These are phyloP conservation scores for Motacilla alba DNA, from an alignment of 2,113 vertebrate genomes.

Conservation along the genomic window DNA sequence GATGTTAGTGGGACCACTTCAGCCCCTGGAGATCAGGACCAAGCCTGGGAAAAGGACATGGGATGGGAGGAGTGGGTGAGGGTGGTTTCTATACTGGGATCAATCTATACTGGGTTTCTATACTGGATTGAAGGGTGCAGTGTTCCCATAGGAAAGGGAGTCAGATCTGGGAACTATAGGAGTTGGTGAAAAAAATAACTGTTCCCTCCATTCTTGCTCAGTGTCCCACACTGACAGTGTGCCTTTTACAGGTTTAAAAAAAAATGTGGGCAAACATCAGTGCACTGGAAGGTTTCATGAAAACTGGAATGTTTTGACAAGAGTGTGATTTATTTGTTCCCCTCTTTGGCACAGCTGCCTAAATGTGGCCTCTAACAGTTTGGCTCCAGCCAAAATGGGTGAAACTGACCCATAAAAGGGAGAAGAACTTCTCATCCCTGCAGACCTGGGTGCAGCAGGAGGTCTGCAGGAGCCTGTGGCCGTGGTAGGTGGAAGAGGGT, in stretches of 20 bases:
- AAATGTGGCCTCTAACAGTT: not conserved
- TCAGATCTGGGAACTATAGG: not conserved
- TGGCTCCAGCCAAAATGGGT: not conserved
- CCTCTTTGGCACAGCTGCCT: not conserved
- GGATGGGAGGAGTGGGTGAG: not conserved
- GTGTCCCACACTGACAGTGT: not conserved
- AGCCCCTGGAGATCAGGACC: not conserved
- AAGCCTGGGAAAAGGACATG: not conserved
- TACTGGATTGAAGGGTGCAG: not conserved
- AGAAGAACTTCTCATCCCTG: not conserved
- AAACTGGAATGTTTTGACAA: not conserved
- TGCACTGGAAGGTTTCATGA: not conserved
- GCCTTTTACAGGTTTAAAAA: not conserved
- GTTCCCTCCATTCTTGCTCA: not conserved
- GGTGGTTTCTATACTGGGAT: not conserved
- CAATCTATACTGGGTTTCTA: not conserved
- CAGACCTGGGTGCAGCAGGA: not conserved
- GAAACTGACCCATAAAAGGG: not conserved
- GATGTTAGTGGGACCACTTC: not conserved
- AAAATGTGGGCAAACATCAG: not conserved
- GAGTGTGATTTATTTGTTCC: not conserved
- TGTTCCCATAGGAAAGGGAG: not conserved
- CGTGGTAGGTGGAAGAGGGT: rapidly evolving
- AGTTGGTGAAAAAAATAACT: not conserved
- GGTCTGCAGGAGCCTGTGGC: not conserved